A percentile compares a stretch with the other conserved stretches of the same genome.
These are phyloP conservation scores for Acanthaster planci DNA, from an alignment of 35 echinoderm and acorn worm species.

Conservation along the genomic window DNA sequence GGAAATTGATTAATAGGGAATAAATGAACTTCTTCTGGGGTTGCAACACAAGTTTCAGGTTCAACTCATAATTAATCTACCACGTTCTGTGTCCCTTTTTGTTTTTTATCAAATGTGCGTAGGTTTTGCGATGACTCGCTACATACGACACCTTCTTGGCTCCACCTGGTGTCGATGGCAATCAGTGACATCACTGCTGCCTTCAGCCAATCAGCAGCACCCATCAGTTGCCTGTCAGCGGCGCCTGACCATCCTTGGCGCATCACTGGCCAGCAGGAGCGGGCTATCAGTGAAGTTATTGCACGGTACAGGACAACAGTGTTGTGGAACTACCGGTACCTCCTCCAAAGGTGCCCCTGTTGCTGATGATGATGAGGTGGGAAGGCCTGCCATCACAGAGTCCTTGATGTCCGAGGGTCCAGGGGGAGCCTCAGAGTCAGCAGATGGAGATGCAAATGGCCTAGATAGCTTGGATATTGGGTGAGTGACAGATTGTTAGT, in stretches of 20 bases:
- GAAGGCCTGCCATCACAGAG: background rate
- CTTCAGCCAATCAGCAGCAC: background rate
- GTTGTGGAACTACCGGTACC: background rate
- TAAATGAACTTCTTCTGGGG: no score
- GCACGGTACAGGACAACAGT: background rate
- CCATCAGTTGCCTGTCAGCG: background rate
- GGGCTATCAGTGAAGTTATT: background rate
- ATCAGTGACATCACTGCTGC: background rate
- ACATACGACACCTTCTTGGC: background rate
- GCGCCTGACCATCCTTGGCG: background rate
- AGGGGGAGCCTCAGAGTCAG: background rate
- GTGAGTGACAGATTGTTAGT: background rate
- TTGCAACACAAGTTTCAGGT: background rate
- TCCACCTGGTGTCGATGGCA: background rate
- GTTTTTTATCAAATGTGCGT: background rate
- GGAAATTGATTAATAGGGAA: no score
- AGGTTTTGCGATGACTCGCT: constrained; percentile 13
- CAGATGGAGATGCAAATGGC: background rate
- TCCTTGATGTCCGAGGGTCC: background rate
- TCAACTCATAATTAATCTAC: background rate
- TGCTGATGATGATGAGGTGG: background rate
- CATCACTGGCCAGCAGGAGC: background rate
- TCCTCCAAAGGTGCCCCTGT: background rate
- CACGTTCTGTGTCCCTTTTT: background rate
- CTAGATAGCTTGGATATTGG: background rate